These are phyloP conservation scores for Griposia aprilina DNA, from an alignment of 2,888 invertebrate species.

Conservation along the genomic window DNA sequence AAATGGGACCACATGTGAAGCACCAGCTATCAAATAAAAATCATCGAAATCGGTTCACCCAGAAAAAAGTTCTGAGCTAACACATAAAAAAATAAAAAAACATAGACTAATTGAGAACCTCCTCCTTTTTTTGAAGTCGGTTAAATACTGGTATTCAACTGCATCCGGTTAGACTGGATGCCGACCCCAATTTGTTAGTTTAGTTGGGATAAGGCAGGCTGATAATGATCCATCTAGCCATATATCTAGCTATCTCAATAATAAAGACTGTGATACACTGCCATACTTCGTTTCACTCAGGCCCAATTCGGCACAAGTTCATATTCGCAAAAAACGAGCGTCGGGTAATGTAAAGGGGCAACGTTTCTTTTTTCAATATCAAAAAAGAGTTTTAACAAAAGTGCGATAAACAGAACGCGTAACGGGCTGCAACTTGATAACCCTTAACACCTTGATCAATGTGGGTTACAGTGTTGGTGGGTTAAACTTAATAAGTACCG, in stretches of 20 bases:
- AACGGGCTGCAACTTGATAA: slow-evolving; percentile 89
- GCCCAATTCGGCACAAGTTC: slow-evolving; percentile 46
- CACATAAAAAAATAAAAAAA: too few species aligned
- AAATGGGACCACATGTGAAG: too few species aligned
- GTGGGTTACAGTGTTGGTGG: slow-evolving; percentile 87
- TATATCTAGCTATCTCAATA: neutral
- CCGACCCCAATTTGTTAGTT: neutral
- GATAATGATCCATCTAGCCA: neutral
- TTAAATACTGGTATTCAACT: neutral
- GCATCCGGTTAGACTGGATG: neutral
- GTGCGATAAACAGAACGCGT: slow-evolving; percentile 78
- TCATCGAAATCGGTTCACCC: too few species aligned
- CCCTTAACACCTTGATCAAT: slow-evolving; percentile 89
- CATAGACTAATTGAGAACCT: too few species aligned
- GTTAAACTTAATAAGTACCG: slow-evolving; percentile 71
- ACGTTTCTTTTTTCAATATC: slow-evolving; percentile 73
- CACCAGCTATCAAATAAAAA: too few species aligned
- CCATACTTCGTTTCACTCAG: slow-evolving; percentile 17
- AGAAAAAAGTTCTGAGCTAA: too few species aligned
- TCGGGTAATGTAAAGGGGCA: slow-evolving; percentile 76
- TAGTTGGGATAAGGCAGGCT: neutral
- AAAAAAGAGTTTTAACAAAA: slow-evolving; percentile 84
- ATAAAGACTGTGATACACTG: slow-evolving; percentile 18
- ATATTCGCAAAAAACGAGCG: slow-evolving; percentile 63
- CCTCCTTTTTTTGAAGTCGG: too few species aligned